Base-by-base conservation (phyloP, 2,888 invertebrate species). In the Automeris io region DNA sequence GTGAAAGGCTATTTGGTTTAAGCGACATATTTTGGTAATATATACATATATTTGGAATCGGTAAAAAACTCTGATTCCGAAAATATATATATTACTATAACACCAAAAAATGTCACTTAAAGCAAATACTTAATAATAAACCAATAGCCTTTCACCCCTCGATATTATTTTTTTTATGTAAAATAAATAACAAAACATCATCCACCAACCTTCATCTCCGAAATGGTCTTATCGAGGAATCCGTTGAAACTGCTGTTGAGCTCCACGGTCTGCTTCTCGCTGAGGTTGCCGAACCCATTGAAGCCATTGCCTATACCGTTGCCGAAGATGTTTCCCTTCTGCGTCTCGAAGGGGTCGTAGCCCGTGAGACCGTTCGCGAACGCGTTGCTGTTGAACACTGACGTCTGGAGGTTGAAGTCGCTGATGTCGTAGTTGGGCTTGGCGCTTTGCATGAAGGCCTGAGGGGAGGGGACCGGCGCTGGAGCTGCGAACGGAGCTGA, bases 261-360 rank as follows among this genome's bases (percentile, higher is more conserved):
- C 41, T 80, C 75, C 1, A 83, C 83, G 0, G 79, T 72, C 36
- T 82, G 85, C 32, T 86, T 86, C 67, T 85, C 85, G 56, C 86
- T 86, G 18, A 85, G 53, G 46, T 78, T 81, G 0, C 82, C 83
- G 40, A 85, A 87, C 0, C 87, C 87, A 42, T 86, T 86, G 48
- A 85, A 85, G 0, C 71, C 50, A 43, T 72, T 79, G 0, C 77
- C 76, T 38, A 61, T 81, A 1, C 76, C 74, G 36, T 81, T 83
- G 1, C 72, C 78, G 39, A 83, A 83, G 5, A 86, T 82, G 36
- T 78, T 85, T 1, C 73, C 73, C 58, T 93, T 93, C 29, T 92
- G 93, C 88, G 95, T 95, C 52, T 95, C 95, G 66, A 95, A 96
- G 1, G 95, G 95, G 77, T 96, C 95, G 51, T 89, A 88, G 0